Evolutionary conservation across 1,140 invertebrate genomes (phyloP).

Genomic region (Babylonia areolata): DNA sequence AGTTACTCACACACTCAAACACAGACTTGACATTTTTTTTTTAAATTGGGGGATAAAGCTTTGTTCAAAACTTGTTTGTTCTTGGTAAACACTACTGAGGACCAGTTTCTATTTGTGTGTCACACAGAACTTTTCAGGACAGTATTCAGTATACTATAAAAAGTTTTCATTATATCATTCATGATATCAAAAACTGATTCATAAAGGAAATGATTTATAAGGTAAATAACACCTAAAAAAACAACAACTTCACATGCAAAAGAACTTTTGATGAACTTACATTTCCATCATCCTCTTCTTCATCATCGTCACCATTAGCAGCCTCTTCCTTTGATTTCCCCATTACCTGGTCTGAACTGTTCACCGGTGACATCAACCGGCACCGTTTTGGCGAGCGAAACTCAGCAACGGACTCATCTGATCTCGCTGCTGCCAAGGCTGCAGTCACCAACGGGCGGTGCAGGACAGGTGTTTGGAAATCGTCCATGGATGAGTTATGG

Average conservation of each 20-base stretch:
- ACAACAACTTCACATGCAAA: no score
- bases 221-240: not conserved
- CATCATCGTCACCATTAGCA: conserved; percentile 27
- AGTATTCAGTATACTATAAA: no score
- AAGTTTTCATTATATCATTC: no score
- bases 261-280: conserved; percentile 41
- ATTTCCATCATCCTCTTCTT: conserved; percentile 60
- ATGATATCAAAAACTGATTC: no score
- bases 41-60: no score
- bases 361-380: conserved; percentile 54
- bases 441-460: conserved; percentile 13
- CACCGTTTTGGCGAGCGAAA: conserved; percentile 62
- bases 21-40: no score
- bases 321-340: not conserved
- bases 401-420: conserved; percentile 49
- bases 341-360: not conserved
- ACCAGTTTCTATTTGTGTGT: no score
- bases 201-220: no score
- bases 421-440: conserved; percentile 14
- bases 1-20: no score
- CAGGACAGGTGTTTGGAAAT: conserved; percentile 41
- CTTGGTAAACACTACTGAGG: no score
- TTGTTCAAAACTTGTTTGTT: no score
- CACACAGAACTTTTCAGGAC: no score
- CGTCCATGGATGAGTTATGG: conserved; percentile 26